These are phyloP conservation scores for Acrocephalus kingi DNA, from an alignment of 2,113 vertebrate genomes.

Conservation along the genomic window DNA sequence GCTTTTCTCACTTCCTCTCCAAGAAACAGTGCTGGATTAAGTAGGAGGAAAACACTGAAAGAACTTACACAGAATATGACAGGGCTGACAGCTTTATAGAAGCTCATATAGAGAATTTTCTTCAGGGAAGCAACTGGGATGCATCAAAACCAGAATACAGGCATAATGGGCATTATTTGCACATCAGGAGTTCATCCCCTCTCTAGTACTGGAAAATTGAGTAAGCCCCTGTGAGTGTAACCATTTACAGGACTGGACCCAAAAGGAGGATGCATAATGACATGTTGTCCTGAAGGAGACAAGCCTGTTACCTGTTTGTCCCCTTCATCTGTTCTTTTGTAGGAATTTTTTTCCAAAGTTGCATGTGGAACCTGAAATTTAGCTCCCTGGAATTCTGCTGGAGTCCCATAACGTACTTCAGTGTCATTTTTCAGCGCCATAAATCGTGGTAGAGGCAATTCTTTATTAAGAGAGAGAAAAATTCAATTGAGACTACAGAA, in stretches of 20 bases:
- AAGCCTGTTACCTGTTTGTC: conserved; percentile 81
- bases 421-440: conserved; percentile 81
- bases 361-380: conserved; percentile 75
- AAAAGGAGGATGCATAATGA: background rate
- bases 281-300: background rate
- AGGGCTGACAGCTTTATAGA: background rate
- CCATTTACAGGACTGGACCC: background rate
- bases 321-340: conserved; percentile 77
- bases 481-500: conserved; percentile 36
- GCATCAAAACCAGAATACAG: background rate
- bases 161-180: background rate
- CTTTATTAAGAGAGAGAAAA: conserved; percentile 75
- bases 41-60: background rate
- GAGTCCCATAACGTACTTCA: conserved; percentile 77
- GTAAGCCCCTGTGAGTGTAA: background rate
- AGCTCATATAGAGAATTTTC: background rate
- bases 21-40: background rate
- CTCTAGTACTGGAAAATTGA: background rate
- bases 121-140: background rate
- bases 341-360: conserved; percentile 75
- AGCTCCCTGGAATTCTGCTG: conserved; percentile 74
- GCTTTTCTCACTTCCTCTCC: background rate
- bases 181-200: background rate
- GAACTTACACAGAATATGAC: background rate
- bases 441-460: conserved; percentile 89